Conservation (phyloP, 2,797 vertebrate species). For the Parambassis ranga region DNA sequence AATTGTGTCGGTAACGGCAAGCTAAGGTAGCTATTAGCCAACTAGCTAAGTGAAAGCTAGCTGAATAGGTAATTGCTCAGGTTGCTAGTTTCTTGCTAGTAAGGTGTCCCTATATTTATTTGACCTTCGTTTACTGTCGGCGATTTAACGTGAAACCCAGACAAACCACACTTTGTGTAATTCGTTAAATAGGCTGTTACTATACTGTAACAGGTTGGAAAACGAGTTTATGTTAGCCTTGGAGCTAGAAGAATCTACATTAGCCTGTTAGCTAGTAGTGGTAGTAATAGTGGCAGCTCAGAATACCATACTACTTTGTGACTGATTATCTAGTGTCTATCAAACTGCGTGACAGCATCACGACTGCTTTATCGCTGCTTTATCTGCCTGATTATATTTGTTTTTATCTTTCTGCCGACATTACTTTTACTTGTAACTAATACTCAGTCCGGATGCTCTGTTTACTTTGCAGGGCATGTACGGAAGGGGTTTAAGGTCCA, state of each 20-base stretch:
- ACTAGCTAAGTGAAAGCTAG: slow-evolving; percentile 54
- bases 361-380: too few relatives aligned
- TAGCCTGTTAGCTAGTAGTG: slow-evolving; percentile 49
- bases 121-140: background rate
- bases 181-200: background rate
- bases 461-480: slow-evolving; percentile 49
- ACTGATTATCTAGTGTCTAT: background rate
- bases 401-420: background rate
- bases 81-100: slow-evolving; percentile 24
- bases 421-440: background rate
- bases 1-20: slow-evolving; percentile 44
- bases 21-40: slow-evolving; percentile 51
- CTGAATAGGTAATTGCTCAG: slow-evolving; percentile 25
- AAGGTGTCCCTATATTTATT: background rate
- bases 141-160: background rate
- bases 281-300: background rate
- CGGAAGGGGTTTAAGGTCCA: slow-evolving; percentile 50
- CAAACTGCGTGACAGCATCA: background rate
- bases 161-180: background rate
- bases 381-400: background rate
- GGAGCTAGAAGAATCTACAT: slow-evolving; percentile 38
- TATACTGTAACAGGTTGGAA: background rate
- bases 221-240: slow-evolving; percentile 32
- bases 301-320: background rate
- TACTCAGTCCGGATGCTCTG: background rate